Evolutionary conservation across 37 sponge, comb jelly and placozoan genomes (phyloP).

Genomic region (Amphimedon queenslandica): DNA sequence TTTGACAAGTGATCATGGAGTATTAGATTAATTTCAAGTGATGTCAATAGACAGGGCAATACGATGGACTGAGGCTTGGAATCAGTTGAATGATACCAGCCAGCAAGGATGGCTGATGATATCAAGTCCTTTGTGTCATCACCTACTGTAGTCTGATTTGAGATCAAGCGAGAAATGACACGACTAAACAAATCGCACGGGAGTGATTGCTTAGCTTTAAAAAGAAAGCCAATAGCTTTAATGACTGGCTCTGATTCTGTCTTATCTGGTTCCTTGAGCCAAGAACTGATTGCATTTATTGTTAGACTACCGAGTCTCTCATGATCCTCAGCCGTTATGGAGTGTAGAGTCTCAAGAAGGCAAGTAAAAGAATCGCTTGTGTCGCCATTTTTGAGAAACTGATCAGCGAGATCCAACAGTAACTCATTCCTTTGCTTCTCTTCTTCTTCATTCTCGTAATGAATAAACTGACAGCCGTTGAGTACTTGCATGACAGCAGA

Average conservation of each 20-base stretch:
- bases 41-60: neutral
- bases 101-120: neutral
- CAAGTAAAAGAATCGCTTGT: neutral
- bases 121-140: neutral
- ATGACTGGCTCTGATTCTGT: neutral
- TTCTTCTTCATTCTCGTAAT: neutral
- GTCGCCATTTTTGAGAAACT: neutral
- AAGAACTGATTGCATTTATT: neutral
- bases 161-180: neutral
- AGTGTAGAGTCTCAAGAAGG: neutral
- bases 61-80: neutral
- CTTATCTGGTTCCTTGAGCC: neutral
- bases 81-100: neutral
- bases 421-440: neutral
- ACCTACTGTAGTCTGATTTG: neutral
- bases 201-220: neutral
- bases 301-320: neutral
- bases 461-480: neutral
- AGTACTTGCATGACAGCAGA: neutral
- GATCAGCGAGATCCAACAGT: neutral
- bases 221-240: neutral
- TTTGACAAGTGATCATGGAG: neutral
- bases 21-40: neutral
- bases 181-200: neutral
- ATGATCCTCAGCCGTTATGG: neutral